Percentiles rank a stretch among this genome's conserved stretches.
Conservation (phyloP, 2,113 vertebrate species). For the Dipodomys ordii region DNA sequence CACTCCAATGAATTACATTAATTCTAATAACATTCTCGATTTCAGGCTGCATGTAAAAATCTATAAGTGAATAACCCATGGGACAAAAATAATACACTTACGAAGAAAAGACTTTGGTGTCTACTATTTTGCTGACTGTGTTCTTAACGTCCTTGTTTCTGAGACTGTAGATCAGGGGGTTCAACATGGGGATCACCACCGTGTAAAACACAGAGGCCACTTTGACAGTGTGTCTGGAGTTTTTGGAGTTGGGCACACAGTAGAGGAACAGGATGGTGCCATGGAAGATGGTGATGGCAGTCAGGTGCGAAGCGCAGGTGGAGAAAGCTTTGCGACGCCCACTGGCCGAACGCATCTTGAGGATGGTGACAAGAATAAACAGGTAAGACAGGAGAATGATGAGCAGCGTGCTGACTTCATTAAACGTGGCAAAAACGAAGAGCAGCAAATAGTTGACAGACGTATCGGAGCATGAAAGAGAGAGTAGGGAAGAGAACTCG, state of each 20-base stretch:
- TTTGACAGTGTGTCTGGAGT: slow-evolving; percentile 68
- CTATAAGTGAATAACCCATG: neutral
- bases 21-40: neutral
- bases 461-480: slow-evolving; percentile 74
- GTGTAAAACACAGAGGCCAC: slow-evolving; percentile 73
- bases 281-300: slow-evolving; percentile 61
- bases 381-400: slow-evolving; percentile 66
- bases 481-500: slow-evolving; percentile 72
- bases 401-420: slow-evolving; percentile 56
- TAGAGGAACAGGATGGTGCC: slow-evolving; percentile 74
- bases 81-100: neutral
- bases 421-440: slow-evolving; percentile 69
- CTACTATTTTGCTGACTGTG: slow-evolving; percentile 9
- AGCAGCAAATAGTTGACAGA: slow-evolving; percentile 57
- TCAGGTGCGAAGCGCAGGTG: slow-evolving; percentile 75
- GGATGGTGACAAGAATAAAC: slow-evolving; percentile 58
- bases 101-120: neutral
- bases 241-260: slow-evolving; percentile 67
- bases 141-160: slow-evolving; percentile 60
- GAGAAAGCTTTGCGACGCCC: slow-evolving; percentile 64
- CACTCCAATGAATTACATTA: neutral
- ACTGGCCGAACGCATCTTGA: slow-evolving; percentile 56
- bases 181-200: slow-evolving; percentile 54
- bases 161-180: slow-evolving; percentile 30
- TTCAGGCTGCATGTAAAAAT: neutral